Conservation (phyloP, 2,888 invertebrate species). For the Syritta pipiens region DNA sequence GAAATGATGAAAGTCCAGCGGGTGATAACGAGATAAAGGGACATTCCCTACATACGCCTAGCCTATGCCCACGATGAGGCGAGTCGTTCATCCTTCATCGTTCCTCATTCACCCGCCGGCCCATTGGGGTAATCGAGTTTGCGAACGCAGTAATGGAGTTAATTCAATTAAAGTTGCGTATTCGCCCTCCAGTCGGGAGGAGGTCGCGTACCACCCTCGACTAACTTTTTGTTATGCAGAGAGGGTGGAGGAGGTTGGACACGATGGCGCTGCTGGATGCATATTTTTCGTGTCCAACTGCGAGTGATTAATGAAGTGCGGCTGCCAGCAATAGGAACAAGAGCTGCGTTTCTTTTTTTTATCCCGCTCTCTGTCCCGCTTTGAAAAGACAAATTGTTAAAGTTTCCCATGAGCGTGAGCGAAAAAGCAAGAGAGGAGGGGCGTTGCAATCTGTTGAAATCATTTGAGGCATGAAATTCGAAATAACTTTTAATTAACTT, state of each 20-base stretch:
- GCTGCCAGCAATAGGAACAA: slow-evolving; percentile 1
- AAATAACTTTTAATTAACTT: slow-evolving; percentile 69
- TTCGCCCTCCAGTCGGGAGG: slow-evolving; percentile 27
- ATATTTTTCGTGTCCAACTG: slow-evolving; percentile 48
- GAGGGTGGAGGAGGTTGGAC: slow-evolving; percentile 4
- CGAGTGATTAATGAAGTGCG: slow-evolving; percentile 64
- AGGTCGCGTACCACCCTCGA: background rate
- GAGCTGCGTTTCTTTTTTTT: background rate
- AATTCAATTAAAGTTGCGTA: slow-evolving; percentile 69
- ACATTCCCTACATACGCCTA: background rate
- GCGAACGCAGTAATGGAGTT: slow-evolving; percentile 60
- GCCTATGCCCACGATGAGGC: too few relatives aligned
- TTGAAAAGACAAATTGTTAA: slow-evolving; percentile 65
- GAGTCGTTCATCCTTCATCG: too few relatives aligned
- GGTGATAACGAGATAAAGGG: slow-evolving; percentile 54
- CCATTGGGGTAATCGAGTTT: slow-evolving; percentile 44
- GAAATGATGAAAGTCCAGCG: slow-evolving; percentile 40
- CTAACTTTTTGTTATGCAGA: slow-evolving; percentile 37
- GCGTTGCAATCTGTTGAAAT: slow-evolving; percentile 66
- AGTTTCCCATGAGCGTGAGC: slow-evolving; percentile 49
- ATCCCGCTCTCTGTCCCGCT: slow-evolving; percentile 4
- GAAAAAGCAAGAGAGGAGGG: too few relatives aligned
- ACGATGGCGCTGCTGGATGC: slow-evolving; percentile 13
- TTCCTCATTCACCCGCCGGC: background rate
- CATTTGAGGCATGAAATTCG: slow-evolving; percentile 67